Evolutionary conservation across 2,888 invertebrate genomes (phyloP).

Genomic region (Hirtodrosophila cameraria): DNA sequence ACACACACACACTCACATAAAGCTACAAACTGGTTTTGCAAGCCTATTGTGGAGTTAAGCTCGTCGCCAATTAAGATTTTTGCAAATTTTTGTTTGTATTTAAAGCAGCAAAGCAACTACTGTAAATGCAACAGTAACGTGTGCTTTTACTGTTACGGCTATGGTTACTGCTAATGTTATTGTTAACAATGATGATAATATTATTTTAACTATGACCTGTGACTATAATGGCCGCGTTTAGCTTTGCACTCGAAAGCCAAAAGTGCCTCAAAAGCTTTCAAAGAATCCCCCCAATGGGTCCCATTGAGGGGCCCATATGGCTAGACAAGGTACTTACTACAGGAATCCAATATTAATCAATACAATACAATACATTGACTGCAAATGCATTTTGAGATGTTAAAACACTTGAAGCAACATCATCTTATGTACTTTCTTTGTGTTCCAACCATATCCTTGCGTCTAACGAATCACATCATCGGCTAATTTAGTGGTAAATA

Average conservation of each 20-base stretch:
- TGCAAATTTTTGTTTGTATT: conserved; percentile 27
- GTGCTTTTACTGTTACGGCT: background rate
- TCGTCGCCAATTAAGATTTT: conserved; percentile 15
- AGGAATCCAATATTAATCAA: conserved; percentile 41
- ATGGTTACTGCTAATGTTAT: conserved; percentile 4
- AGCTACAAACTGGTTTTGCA: conserved; percentile 25
- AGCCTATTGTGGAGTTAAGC: conserved; percentile 12
- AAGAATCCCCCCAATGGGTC: conserved; percentile 27
- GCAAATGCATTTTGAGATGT: conserved; percentile 47
- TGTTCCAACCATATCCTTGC: conserved; percentile 59
- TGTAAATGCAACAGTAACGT: conserved; percentile 6
- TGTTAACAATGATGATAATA: no score
- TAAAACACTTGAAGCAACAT: conserved; percentile 21
- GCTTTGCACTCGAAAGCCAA: conserved; percentile 61
- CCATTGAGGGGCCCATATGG: conserved; percentile 6
- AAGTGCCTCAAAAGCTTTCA: conserved; percentile 67
- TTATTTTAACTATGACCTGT: conserved; percentile 1
- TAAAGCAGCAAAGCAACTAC: conserved; percentile 36
- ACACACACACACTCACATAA: conserved; percentile 1
- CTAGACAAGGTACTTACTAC: conserved; percentile 38
- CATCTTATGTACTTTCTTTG: conserved; percentile 33
- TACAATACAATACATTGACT: conserved; percentile 43
- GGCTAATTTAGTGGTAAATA: conserved; percentile 21
- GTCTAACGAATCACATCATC: conserved; percentile 55
- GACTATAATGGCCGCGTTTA: conserved; percentile 24